Evolutionary conservation across 2,888 invertebrate genomes (phyloP), one percentile per base, ranked within the genome.

Genomic region (Chrysolina haemoptera): DNA sequence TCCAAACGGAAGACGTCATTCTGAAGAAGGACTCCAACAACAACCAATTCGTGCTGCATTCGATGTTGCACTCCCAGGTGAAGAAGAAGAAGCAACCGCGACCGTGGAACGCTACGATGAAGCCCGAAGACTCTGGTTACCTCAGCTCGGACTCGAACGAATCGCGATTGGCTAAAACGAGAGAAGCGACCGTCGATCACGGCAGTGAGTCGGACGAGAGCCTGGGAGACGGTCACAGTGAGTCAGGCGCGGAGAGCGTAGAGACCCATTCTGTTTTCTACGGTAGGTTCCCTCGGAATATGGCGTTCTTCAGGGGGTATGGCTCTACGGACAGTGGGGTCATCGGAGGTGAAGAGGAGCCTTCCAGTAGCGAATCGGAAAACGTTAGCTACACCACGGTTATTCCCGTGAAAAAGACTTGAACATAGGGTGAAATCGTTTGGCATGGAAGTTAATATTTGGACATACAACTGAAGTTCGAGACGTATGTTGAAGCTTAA

Each of bases 241-340:
- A 96, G 88, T 96, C 95, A 27, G 96, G 96, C 0, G 96, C 94
- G 4, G 96, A 96, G 85, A 96, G 95, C 88, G 90, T 95, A 40
- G 96, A 95, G 84, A 96, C 96, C 0, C 95, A 96, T 88, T 96
- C 95, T 4, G 95, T 96, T 53, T 94, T 95, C 85, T 95, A 95
- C 82, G 95, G 94, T 64, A 94, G 92, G 85, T 93, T 93, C 83
- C 89, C 92, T 75, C 92, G 80, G 64, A 75, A 79, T 70, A 75
- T 79, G 12, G 74, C 68, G 59, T 65, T 67, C 27, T 76, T 77
- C 76, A 59, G 79, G 74, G 64, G 73, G 43, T 81, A 74, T 18
- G 85, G 85, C n/a, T 87, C 87, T 0, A 81, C 86, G 70, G 88
- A 89, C 77, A 88, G 88, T 78, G 88, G 88, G 16, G 83, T 86